Evolutionary conservation across 2,797 vertebrate genomes (phyloP).

Genomic region (Lates japonicus): DNA sequence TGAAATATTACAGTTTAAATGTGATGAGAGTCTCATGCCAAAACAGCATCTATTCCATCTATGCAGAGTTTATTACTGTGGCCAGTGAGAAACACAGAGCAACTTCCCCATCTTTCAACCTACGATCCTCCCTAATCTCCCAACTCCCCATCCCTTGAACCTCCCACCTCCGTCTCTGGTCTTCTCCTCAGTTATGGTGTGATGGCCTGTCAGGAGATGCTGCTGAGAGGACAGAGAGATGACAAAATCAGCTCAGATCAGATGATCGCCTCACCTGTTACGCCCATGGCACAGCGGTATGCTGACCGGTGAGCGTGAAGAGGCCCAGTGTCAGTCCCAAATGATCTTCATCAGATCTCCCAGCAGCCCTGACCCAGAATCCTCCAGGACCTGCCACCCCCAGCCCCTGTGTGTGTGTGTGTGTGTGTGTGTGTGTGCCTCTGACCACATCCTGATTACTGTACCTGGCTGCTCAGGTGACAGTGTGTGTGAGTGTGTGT

Average conservation of each 20-base stretch:
- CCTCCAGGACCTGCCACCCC: slow-evolving; percentile 68
- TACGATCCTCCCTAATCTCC: slow-evolving; percentile 2
- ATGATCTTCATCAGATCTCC: slow-evolving; percentile 75
- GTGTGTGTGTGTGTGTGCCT: slow-evolving; percentile 32
- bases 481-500: slow-evolving; percentile 45
- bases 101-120: slow-evolving; percentile 12
- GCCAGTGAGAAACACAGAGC: too few species aligned
- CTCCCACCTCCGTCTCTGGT: slow-evolving; percentile 34
- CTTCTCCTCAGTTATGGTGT: slow-evolving; percentile 58
- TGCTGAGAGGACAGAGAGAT: slow-evolving; percentile 46
- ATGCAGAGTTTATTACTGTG: slow-evolving; percentile 15
- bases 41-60: background rate
- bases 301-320: slow-evolving; percentile 75
- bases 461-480: slow-evolving; percentile 69
- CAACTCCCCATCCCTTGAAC: background rate
- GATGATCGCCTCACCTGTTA: slow-evolving; percentile 66
- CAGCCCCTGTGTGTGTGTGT: slow-evolving; percentile 20
- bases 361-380: slow-evolving; percentile 77
- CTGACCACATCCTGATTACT: slow-evolving; percentile 63
- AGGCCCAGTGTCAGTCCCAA: slow-evolving; percentile 70
- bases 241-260: slow-evolving; percentile 73
- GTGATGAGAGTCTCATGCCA: background rate
- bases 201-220: slow-evolving; percentile 76
- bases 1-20: background rate
- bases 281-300: slow-evolving; percentile 34